Evolutionary conservation across 2,797 vertebrate species (phyloP), one percentile per base, ranked within the genome.

Genomic region (Harpagifer antarcticus): DNA sequence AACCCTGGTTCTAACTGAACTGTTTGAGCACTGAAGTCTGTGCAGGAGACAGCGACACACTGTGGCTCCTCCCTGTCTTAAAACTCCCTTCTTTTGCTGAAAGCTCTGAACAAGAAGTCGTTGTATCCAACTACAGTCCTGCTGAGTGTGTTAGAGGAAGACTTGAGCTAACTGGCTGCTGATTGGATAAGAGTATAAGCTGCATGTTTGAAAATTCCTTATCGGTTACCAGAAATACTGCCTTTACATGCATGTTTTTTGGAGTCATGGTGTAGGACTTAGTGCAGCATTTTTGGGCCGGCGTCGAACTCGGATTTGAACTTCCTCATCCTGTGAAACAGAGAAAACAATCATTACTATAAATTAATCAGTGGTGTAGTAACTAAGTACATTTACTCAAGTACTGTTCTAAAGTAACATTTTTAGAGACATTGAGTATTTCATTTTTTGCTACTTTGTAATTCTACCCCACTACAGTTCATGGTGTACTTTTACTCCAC

Each of bases 261-360:
- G 9, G 49, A 49, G 37, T 17, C 50, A 2, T 4, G 5, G 72
- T 4, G 42, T 4, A 33, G 27, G 23, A 33, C 57, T 68, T 27
- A 58, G 60, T 0, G 57, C 14, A 1, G 37, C 2, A 0, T 45
- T 64, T 54, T 49, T 76, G 0, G 2, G 8, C 20, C 47, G 74
- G 5, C 0, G 69, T 52, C 42, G 60, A 8, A 40, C 49, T 42
- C 2, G 43, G 37, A 84, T 23, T 0, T 58, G 75, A 76, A 86
- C 58, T 12, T 94, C 91, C 1, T 93, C 92, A 47, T 95, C 95
- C 94, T 96, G 83, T 33, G 55, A 65, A 74, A 69, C 45, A 57
- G 3, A 44, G 2, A 64, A 31, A 19, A 6, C 47, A 6, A 37
- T 37, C 33, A 37, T 37, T 9, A 48, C 13, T 2, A 1, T 42